Evolutionary conservation across 2,797 vertebrate genomes (phyloP), one percentile per base, ranked within the genome.

Genomic region (Acanthiza pusilla): DNA sequence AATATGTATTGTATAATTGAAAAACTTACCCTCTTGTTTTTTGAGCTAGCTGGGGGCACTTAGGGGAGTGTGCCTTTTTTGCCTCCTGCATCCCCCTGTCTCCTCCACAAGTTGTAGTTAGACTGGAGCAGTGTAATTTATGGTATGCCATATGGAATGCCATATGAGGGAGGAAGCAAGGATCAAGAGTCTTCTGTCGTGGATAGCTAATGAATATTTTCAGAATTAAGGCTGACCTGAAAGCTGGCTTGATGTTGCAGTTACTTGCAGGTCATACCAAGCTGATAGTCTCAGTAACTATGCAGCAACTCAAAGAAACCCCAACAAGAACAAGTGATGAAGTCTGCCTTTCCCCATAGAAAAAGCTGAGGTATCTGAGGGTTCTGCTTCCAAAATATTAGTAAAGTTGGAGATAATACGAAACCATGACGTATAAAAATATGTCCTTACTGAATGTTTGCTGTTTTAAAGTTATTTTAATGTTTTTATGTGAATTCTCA

Each of bases 141-240:
- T 65, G 23, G 15, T 58, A 15, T 36, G 34, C 71, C 60, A 43
- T 76, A 40, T 76, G 89, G 66, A 91, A 63, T 81, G 71, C 62
- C 42, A 47, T 83, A 22, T 42, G 30, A 25, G 15, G 5, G 5
- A 3, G 8, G 25, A 42, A n/a, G 4, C 21, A 30, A 14, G 32
- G 38, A 79, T 80, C 68, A 26, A 67, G 71, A 91, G 66, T 73
- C 23, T 94, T 94, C 85, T 77, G n/a, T 88, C 60, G 38, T 36
- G n/a, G 21, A 53, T 79, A 63, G 10, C 63, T 94, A 73, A 93
- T 79, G 38, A 86, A 45, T 86, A 34, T 85, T 88, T 94, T 91
- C 71, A 83, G 42, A 89, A 74, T 85, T 85, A 48, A 73, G 29
- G 8, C 27, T 83, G 61, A 61, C 54, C 36, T 62, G 53, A 58